These are phyloP conservation scores for Porphyrio hochstetteri DNA, from an alignment of 2,113 vertebrate species.

Conservation along the genomic window DNA sequence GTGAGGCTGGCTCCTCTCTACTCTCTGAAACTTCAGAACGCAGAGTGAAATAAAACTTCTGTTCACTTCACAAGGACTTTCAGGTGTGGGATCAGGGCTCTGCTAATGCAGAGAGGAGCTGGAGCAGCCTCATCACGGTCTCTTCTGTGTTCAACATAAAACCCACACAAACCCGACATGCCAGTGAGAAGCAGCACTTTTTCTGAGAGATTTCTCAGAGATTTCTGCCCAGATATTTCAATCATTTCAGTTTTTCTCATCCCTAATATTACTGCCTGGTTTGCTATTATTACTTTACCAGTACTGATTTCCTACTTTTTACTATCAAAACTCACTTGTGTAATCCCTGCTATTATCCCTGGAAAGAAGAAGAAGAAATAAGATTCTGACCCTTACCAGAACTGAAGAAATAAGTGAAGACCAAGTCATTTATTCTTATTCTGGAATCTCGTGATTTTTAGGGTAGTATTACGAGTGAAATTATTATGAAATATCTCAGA, in stretches of 20 bases:
- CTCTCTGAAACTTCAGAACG: background rate
- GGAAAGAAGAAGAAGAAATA: background rate
- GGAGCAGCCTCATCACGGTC: background rate
- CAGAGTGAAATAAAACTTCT: background rate
- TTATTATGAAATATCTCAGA: background rate
- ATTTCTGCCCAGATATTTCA: background rate
- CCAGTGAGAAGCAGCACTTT: background rate
- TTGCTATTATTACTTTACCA: background rate
- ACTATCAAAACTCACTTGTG: background rate
- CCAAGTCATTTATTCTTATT: background rate
- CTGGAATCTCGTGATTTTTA: background rate
- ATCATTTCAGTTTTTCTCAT: background rate
- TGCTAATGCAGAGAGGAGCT: background rate
- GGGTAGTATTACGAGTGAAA: background rate
- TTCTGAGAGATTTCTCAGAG: background rate
- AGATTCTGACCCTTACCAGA: background rate
- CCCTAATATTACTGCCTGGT: background rate
- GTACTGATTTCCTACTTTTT: background rate
- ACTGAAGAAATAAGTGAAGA: background rate
- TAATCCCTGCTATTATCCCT: background rate
- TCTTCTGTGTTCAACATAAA: background rate
- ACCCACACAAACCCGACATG: accelerated
- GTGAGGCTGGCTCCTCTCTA: background rate
- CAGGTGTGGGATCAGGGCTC: background rate
- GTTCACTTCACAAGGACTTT: background rate